Evolutionary conservation across 2,888 invertebrate species (phyloP).

Genomic region (Xestia xanthographa): DNA sequence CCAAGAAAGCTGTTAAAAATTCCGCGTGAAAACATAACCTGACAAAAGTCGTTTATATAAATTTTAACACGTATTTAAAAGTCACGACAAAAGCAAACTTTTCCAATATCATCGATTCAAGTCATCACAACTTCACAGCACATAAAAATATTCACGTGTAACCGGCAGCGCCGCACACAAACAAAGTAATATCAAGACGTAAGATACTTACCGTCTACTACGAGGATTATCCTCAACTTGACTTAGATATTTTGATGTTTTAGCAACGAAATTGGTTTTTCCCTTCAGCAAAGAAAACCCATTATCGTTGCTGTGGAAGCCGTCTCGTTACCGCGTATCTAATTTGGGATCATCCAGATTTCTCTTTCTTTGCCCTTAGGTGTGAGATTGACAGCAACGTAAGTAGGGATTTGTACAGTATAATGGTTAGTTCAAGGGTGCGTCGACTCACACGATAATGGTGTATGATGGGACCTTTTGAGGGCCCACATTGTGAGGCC

Average conservation of each 20-base stretch:
- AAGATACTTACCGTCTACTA: conserved; percentile 81
- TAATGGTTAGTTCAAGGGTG: conserved; percentile 73
- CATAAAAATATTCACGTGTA: conserved; percentile 64
- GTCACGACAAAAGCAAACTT: conserved; percentile 51
- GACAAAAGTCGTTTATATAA: conserved; percentile 23
- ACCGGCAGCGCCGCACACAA: conserved; percentile 60
- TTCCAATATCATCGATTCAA: conserved; percentile 62
- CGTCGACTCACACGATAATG: conserved; percentile 68
- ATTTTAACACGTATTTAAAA: conserved; percentile 56
- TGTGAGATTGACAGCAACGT: conserved; percentile 80
- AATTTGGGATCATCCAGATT: conserved; percentile 86
- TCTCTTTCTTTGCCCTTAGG: conserved; percentile 76
- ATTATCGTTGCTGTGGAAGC: conserved; percentile 79
- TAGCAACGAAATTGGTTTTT: conserved; percentile 85
- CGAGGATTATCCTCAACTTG: conserved; percentile 82
- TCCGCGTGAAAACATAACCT: conserved; percentile 8
- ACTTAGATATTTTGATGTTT: conserved; percentile 86
- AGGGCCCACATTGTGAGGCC: conserved; percentile 63
- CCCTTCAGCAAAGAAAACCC: conserved; percentile 82
- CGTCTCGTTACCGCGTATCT: conserved; percentile 82
- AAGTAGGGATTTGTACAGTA: conserved; percentile 77
- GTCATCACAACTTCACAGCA: conserved; percentile 47
- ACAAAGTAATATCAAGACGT: conserved; percentile 79
- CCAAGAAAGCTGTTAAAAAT: conserved; percentile 21
- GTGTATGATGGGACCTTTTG: conserved; percentile 64